Percentiles rank a stretch among this genome's conserved stretches.
Conservation (phyloP, 2,797 vertebrate genomes). For the Coendou prehensilis region DNA sequence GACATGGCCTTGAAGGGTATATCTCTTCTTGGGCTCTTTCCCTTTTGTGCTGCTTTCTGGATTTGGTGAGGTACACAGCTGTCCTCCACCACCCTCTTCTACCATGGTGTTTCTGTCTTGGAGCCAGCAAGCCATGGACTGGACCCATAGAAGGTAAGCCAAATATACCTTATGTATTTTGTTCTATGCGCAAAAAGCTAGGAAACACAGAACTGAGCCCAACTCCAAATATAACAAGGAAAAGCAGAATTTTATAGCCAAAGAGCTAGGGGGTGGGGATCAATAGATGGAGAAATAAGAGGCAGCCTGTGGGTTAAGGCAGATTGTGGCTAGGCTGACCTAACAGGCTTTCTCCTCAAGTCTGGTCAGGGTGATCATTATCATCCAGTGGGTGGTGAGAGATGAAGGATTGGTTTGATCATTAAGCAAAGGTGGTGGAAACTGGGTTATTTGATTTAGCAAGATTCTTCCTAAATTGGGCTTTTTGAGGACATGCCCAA, state of each 20-base stretch:
- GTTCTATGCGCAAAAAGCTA: background rate
- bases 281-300: background rate
- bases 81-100: background rate
- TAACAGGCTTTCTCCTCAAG: background rate
- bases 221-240: background rate
- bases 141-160: background rate
- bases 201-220: background rate
- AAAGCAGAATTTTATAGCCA: background rate
- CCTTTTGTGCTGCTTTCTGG: background rate
- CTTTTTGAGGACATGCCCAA: background rate
- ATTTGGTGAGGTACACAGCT: background rate
- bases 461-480: background rate
- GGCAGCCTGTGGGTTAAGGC: background rate
- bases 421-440: no score
- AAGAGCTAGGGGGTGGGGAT: background rate
- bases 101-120: background rate
- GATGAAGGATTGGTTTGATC: background rate
- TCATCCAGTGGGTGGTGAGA: no score
- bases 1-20: background rate
- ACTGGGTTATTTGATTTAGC: background rate
- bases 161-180: background rate
- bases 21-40: background rate
- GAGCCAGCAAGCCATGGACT: background rate
- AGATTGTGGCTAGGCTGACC: background rate
- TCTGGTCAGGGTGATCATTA: no score